Percentiles rank a stretch among this genome's conserved stretches.
These are phyloP conservation scores for Dipodomys stephensi DNA, from an alignment of 2,113 vertebrate genomes.

Conservation along the genomic window DNA sequence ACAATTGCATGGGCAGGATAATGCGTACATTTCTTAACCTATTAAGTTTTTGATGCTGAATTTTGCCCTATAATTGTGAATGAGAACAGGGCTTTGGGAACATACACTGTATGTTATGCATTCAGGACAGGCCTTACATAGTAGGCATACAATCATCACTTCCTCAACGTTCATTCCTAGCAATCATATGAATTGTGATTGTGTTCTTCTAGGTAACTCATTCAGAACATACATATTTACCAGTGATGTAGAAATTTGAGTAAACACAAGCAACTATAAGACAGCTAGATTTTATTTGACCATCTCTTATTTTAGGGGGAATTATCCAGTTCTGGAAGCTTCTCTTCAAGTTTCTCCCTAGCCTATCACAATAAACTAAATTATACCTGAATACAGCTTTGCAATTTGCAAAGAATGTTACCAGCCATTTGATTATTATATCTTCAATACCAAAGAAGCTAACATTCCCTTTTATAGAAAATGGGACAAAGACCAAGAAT, in stretches of 20 bases:
- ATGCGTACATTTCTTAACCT: too few relatives aligned
- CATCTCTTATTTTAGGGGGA: background rate
- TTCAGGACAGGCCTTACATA: background rate
- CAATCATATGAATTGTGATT: conserved; percentile 25
- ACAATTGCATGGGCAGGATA: too few relatives aligned
- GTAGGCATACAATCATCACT: background rate
- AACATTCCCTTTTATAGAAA: conserved; percentile 18
- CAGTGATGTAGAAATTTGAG: conserved; percentile 7
- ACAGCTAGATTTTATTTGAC: conserved; percentile 25
- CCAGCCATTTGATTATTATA: conserved; percentile 24
- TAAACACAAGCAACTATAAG: conserved; percentile 12
- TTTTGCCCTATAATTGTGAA: background rate
- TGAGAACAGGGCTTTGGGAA: background rate
- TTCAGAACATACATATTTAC: conserved; percentile 13
- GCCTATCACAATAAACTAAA: conserved; percentile 35
- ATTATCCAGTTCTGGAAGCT: conserved; percentile 45
- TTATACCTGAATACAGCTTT: conserved; percentile 50
- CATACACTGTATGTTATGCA: background rate
- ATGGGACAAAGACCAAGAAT: conserved; percentile 39
- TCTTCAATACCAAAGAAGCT: conserved; percentile 30
- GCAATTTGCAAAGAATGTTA: conserved; percentile 39
- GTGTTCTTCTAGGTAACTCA: conserved; percentile 9
- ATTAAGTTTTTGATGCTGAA: background rate
- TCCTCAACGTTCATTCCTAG: background rate
- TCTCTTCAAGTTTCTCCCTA: conserved; percentile 5